Evolutionary conservation across 2,888 invertebrate species (phyloP).

Genomic region (Bimastos eiseni): DNA sequence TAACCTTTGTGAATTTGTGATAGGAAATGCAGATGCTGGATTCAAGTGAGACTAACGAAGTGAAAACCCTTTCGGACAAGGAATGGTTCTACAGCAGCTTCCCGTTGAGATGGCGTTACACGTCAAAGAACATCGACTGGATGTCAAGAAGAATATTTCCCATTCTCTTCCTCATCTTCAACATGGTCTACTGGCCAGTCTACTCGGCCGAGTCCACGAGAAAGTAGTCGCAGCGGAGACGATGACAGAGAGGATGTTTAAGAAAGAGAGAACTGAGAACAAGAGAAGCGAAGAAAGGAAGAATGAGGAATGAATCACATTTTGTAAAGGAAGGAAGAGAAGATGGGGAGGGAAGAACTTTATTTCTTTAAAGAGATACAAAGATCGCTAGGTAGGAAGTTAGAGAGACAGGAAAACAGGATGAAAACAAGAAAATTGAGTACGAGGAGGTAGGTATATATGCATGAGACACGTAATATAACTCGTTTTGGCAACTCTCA

Average conservation of each 20-base stretch:
- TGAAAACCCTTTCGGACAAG: neutral
- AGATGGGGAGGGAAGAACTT: neutral
- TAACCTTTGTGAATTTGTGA: neutral
- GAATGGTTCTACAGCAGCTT: conserved; percentile 24
- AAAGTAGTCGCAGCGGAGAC: neutral
- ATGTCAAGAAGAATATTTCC: conserved; percentile 30
- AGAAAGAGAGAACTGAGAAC: neutral
- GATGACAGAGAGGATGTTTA: neutral
- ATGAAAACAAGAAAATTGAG: neutral
- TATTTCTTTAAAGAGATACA: no score
- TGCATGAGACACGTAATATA: no score
- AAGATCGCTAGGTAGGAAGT: no score
- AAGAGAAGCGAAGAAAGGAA: neutral
- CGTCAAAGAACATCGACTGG: conserved; percentile 30
- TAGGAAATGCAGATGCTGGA: conserved; percentile 20
- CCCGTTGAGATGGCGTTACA: neutral
- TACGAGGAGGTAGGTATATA: neutral
- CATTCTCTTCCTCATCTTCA: conserved; percentile 31
- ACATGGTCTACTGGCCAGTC: conserved; percentile 32
- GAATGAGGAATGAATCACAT: neutral
- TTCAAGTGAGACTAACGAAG: neutral
- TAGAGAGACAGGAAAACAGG: neutral
- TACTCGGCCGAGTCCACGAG: neutral
- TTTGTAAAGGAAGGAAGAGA: neutral
- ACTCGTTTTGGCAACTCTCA: no score